phyloP scores from a whole-genome alignment of 2,888 invertebrate species.

The Tetragonisca angustula region DNA sequence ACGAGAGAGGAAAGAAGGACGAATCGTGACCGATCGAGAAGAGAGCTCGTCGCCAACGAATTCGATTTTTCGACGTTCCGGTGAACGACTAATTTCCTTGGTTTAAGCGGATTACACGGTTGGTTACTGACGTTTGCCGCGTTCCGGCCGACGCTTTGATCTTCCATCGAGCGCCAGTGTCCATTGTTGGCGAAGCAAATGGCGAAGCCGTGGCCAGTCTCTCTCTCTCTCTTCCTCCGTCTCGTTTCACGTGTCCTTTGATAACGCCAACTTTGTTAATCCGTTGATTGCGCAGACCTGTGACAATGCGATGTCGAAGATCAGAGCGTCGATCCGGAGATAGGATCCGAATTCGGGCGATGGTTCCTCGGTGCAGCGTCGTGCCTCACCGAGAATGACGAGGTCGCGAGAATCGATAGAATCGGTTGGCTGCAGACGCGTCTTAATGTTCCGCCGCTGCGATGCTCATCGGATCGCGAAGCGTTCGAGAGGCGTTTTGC shows the following conservation, averaged over 20 bases:
- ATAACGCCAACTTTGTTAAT: neutral
- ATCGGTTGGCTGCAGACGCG: neutral
- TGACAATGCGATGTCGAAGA: neutral
- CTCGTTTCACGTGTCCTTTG: neutral
- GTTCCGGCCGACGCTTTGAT: slow-evolving; percentile 30
- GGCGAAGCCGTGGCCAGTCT: neutral
- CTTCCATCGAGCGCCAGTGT: neutral
- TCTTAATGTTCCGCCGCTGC: neutral
- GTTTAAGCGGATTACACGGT: slow-evolving; percentile 30
- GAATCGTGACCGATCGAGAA: neutral
- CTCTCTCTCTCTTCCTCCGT: too few relatives aligned
- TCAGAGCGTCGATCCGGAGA: slow-evolving; percentile 13
- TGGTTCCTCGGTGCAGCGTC: neutral
- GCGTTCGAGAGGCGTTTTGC: neutral
- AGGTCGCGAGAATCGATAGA: slow-evolving; percentile 8
- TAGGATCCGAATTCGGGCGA: neutral
- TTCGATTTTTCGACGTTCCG: neutral
- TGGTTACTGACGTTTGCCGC: slow-evolving; percentile 20
- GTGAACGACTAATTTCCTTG: neutral
- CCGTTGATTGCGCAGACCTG: neutral
- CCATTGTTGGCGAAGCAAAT: slow-evolving; percentile 10
- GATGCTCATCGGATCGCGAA: slow-evolving; percentile 8
- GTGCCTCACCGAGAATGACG: neutral
- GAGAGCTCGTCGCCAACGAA: neutral
- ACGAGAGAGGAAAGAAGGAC: neutral